Base-by-base conservation (phyloP, 2,888 invertebrate species). In the Acronicta psi region DNA sequence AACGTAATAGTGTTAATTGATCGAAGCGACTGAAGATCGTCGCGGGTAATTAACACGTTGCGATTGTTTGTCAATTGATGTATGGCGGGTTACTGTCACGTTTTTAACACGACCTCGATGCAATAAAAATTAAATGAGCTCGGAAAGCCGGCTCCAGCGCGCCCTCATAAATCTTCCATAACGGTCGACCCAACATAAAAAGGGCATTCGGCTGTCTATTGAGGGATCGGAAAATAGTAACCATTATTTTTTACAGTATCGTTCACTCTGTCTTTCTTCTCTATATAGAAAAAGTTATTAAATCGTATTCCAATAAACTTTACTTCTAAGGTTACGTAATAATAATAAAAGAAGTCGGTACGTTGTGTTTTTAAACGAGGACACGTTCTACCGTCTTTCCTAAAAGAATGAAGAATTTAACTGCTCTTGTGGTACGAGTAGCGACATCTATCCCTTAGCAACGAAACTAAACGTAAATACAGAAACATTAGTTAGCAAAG, bases 151-250 rank as follows among this genome's bases (percentile, higher is more conserved):
- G 57, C 69, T 64, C 42, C 69, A 56, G 56, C 49, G 67, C 55
- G 74, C 74, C 69, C 71, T 72, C 75, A 82, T 85, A 84, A 84
- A 83, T 85, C 81, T 80, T 79, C 69, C 61, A 70, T 78, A 81
- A 85, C 77, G 76, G 75, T 72, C 76, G 73, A 71, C 70, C 73
- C 61, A 58, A 76, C 76, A 74, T 75, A 81, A 82, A 82, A 82
- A 79, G 73, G 83, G 79, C 75, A 78, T 78, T 80, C 69, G 65
- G 63, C 68, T 69, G 74, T 75, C 75, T 79, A 77, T 77, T 73
- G 80, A 82, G 71, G 73, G 72, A 81, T 80, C 66, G 65, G 56
- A 56, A 76, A 64, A 64, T 70, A 67, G 47, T 56, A 56, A 59
- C 61, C 46, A 59, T 64, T 59, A 73, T 75, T 73, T 75, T 65